These are phyloP conservation scores for Progne subis DNA, from an alignment of 2,113 vertebrate species.

Conservation along the genomic window DNA sequence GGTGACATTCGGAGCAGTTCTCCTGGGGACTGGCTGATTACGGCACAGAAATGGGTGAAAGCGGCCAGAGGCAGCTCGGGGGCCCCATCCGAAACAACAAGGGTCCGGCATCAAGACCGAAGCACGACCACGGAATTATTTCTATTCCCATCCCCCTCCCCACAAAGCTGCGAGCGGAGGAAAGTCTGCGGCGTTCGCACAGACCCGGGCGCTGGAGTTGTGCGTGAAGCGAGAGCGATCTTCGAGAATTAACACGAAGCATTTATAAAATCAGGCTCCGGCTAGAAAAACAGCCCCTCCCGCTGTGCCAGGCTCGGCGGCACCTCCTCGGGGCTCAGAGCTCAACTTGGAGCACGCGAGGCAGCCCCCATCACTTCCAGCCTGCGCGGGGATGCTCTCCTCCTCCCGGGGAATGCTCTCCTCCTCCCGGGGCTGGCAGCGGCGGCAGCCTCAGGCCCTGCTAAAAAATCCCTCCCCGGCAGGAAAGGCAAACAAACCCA, in stretches of 20 bases:
- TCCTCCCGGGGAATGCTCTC: background rate
- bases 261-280: background rate
- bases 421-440: background rate
- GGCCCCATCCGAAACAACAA: background rate
- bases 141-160: constrained; percentile 1
- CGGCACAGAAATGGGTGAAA: background rate
- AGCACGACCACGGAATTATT: background rate
- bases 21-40: background rate
- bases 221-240: background rate
- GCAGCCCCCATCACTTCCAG: background rate
- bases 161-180: background rate
- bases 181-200: constrained; percentile 11
- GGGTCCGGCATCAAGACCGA: background rate
- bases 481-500: background rate
- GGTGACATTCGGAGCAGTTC: background rate
- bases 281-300: background rate
- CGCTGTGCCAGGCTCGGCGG: background rate
- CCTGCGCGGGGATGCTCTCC: background rate
- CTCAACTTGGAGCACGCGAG: constrained; percentile 18
- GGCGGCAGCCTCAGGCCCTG: constrained; percentile 22
- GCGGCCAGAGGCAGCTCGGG: background rate
- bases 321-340: background rate
- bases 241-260: background rate
- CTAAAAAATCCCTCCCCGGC: background rate
- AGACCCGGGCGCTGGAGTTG: constrained; percentile 18